Conservation (phyloP, 92 coral and sea anemone species). For the Montipora capitata region DNA sequence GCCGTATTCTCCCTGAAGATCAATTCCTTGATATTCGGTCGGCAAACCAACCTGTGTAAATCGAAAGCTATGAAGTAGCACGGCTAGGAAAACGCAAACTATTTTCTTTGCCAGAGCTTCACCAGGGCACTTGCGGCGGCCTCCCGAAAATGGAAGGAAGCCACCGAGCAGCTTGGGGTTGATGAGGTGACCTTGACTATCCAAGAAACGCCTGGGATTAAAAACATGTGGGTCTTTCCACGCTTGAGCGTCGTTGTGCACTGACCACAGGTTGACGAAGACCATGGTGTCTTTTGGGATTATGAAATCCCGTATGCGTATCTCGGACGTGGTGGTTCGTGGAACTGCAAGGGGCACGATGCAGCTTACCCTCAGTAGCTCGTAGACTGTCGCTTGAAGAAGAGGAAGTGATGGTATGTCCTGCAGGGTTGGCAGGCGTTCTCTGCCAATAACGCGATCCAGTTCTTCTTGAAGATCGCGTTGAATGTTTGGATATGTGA, state of each 20-base stretch:
- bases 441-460: slow-evolving; percentile 75
- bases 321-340: slow-evolving; percentile 80
- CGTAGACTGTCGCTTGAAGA: slow-evolving; percentile 40
- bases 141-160: slow-evolving; percentile 56
- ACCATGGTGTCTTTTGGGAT: slow-evolving; percentile 31
- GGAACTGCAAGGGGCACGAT: slow-evolving; percentile 78
- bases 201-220: slow-evolving; percentile 59
- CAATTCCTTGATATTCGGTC: slow-evolving; percentile 39
- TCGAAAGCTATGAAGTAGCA: slow-evolving; percentile 47
- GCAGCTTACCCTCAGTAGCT: slow-evolving; percentile 77
- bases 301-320: slow-evolving; percentile 13
- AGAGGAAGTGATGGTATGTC: slow-evolving; percentile 76
- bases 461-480: slow-evolving; percentile 74
- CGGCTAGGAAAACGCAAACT: slow-evolving; percentile 30
- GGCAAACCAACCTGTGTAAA: slow-evolving; percentile 60
- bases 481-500: slow-evolving; percentile 72
- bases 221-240: slow-evolving; percentile 61
- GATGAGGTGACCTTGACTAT: slow-evolving; percentile 38
- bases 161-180: slow-evolving; percentile 47
- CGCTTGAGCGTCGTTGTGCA: slow-evolving; percentile 16
- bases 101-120: slow-evolving; percentile 23
- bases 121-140: slow-evolving; percentile 70
- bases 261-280: slow-evolving; percentile 51
- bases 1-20: slow-evolving; percentile 25
- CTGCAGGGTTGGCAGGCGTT: slow-evolving; percentile 60